Percentiles rank a stretch among this genome's conserved stretches.
Evolutionary conservation across 1,140 invertebrate species (phyloP).

Genomic region (Ruditapes philippinarum): DNA sequence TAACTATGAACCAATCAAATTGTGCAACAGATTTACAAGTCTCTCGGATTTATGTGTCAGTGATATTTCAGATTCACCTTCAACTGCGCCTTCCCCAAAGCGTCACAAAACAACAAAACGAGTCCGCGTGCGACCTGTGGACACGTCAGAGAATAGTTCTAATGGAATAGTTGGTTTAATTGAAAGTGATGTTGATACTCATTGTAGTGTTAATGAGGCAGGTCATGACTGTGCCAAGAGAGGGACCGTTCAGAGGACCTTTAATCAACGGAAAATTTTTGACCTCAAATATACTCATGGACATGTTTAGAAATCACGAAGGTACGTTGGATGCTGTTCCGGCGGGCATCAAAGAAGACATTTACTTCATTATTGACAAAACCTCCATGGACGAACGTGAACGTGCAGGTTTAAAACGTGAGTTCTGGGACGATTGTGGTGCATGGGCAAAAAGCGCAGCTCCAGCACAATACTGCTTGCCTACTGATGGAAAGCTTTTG

Average conservation of each 20-base stretch:
- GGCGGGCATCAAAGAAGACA: background rate
- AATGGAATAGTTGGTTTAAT: too few relatives aligned
- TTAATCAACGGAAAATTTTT: background rate
- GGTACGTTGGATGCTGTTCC: background rate
- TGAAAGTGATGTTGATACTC: too few relatives aligned
- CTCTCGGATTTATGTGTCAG: too few relatives aligned
- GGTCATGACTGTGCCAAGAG: background rate
- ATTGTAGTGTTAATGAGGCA: too few relatives aligned
- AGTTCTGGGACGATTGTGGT: conserved; percentile 37
- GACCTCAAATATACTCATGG: background rate
- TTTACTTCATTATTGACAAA: conserved; percentile 15
- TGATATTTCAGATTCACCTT: too few relatives aligned
- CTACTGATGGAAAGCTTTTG: background rate
- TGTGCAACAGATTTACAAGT: too few relatives aligned
- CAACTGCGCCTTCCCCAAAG: too few relatives aligned
- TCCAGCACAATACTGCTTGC: background rate
- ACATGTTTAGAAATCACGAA: background rate
- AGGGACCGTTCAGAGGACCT: background rate
- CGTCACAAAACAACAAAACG: too few relatives aligned
- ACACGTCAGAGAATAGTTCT: too few relatives aligned
- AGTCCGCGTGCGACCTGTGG: too few relatives aligned
- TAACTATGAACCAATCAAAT: too few relatives aligned
- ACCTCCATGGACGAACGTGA: background rate
- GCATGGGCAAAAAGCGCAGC: background rate
- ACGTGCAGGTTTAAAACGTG: background rate